Conservation (phyloP, 2,888 invertebrate genomes). For the Volucella inflata region DNA sequence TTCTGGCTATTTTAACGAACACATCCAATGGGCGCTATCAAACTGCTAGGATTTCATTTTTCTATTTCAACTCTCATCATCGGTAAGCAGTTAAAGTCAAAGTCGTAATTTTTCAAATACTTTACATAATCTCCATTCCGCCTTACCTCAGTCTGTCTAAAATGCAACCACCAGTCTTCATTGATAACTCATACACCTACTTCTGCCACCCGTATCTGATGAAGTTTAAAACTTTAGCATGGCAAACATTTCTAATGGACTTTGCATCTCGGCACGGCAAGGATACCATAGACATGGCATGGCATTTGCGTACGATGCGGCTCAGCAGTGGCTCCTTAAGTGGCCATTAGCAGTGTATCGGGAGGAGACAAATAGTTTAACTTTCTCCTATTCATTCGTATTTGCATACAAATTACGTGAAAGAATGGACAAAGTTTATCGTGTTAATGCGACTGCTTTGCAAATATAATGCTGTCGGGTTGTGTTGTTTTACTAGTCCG, state of each 20-base stretch:
- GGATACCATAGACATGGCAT: constrained; percentile 60
- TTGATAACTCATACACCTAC: constrained; percentile 37
- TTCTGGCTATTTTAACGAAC: no score
- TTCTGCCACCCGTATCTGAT: constrained; percentile 25
- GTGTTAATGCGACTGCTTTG: constrained; percentile 75
- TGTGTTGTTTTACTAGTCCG: constrained; percentile 13
- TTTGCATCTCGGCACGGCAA: constrained; percentile 47
- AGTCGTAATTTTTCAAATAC: constrained; percentile 15
- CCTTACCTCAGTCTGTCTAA: constrained; percentile 13
- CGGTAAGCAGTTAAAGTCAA: background rate
- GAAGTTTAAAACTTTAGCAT: constrained; percentile 69
- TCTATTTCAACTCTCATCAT: background rate
- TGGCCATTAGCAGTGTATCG: constrained; percentile 76
- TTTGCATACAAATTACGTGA: constrained; percentile 76
- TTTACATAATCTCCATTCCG: constrained; percentile 37
- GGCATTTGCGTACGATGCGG: constrained; percentile 73
- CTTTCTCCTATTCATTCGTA: constrained; percentile 74
- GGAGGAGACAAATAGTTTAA: constrained; percentile 75
- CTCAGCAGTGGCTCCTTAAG: constrained; percentile 72
- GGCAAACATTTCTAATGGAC: constrained; percentile 74
- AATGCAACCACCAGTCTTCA: constrained; percentile 39
- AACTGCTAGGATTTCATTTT: no score
- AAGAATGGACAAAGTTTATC: constrained; percentile 75
- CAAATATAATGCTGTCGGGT: constrained; percentile 67
- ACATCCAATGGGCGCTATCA: no score